Percentiles rank a stretch among this genome's conserved stretches.
Evolutionary conservation across 2,797 vertebrate species (phyloP).

Genomic region (Neomorphus geoffroyi): DNA sequence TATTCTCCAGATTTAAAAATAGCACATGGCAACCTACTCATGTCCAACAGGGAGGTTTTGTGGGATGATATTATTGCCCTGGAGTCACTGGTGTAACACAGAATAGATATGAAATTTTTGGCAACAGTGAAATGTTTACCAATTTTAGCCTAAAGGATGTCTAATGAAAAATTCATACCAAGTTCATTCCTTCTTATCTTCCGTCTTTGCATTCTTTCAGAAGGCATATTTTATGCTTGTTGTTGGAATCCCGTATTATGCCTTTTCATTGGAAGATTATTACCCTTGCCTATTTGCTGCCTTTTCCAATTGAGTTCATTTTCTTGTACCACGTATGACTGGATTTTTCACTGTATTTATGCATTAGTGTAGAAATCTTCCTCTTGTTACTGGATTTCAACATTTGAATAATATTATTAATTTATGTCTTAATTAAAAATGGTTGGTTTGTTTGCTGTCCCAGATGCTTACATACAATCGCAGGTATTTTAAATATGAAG

Average conservation of each 20-base stretch:
- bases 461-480: neutral
- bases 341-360: neutral
- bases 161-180: neutral
- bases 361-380: neutral
- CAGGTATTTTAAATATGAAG: neutral
- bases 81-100: neutral
- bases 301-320: neutral
- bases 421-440: constrained; percentile 3
- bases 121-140: neutral
- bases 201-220: neutral
- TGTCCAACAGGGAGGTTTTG: neutral
- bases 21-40: neutral
- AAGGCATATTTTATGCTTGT: neutral
- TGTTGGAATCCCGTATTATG: neutral
- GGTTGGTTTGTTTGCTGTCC: neutral
- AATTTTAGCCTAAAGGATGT: neutral
- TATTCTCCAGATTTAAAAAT: neutral
- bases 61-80: neutral
- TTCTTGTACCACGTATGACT: neutral
- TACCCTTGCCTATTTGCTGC: neutral
- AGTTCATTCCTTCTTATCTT: neutral
- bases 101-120: neutral
- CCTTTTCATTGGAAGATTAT: neutral
- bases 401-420: neutral
- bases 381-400: neutral